Evolutionary conservation across 2,888 invertebrate genomes (phyloP), one percentile per base, ranked within the genome.

Genomic region (Patella caerulea): DNA sequence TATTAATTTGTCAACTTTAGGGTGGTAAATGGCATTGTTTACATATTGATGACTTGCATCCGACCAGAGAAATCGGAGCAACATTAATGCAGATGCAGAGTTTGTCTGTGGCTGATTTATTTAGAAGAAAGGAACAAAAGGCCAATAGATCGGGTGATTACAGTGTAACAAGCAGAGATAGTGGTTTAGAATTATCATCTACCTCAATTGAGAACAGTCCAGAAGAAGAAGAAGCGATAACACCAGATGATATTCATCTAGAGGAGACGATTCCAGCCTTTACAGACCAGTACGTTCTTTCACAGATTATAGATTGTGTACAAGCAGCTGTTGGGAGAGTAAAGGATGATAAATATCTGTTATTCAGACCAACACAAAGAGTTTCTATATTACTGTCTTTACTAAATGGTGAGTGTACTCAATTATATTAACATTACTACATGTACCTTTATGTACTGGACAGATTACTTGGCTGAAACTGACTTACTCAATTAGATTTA

Each of bases 11-110:
- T 71, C 55, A 14, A 55, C 76, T 76, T 15, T 72, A 89, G 88
- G 88, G 87, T 82, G 89, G 89, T 11, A 79, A 80, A 59, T 90
- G 90, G 90, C 85, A 86, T 56, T 89, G 87, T 15, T 86, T 87
- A n/a, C 90, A 90, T 73, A 86, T 90, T 34, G 90, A 90, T 83
- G 89, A 90, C 74, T 85, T 90, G 14, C 78, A 82, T 29, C 80
- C 82, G 15, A 78, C 80, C 24, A 82, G 81, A 65, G 75, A 78
- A 53, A 77, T 80, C 19, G 73, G 86, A 72, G 86, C 87, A 9
- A 78, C 80, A n/a, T 72, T 86, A 15, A 76, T 77, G 12, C 82
- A 84, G 4, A 83, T 88, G 79, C 79, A 80, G 73, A 74, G 78
- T 9, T 82, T 81, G 34, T 82, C 84, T 73, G 82, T 85, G 0